A percentile compares a stretch with the other conserved stretches of the same genome.
Evolutionary conservation across 1,140 invertebrate species (phyloP).

Genomic region (Liolophura sinensis): DNA sequence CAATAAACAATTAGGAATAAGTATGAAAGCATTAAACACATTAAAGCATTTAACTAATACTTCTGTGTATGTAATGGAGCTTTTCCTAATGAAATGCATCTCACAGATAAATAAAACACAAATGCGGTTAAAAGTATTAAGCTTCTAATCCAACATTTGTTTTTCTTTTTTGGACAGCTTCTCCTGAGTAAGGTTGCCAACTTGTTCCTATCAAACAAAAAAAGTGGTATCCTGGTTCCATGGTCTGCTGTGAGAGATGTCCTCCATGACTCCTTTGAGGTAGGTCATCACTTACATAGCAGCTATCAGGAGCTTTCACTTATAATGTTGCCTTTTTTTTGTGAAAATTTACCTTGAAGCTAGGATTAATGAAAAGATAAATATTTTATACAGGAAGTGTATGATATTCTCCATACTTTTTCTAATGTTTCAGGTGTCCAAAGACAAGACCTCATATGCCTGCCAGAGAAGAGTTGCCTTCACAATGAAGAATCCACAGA

Average conservation of each 20-base stretch:
- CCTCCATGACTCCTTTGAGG: constrained; percentile 58
- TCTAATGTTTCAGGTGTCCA: constrained; percentile 51
- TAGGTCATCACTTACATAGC: neutral
- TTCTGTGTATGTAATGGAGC: too few species aligned
- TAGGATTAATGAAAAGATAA: neutral
- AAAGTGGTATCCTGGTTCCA: constrained; percentile 59
- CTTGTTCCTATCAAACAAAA: constrained; percentile 66
- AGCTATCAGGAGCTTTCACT: neutral
- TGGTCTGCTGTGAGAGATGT: constrained; percentile 67
- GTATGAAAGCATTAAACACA: neutral
- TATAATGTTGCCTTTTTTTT: neutral
- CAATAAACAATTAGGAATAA: too few species aligned
- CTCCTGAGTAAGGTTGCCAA: constrained; percentile 71
- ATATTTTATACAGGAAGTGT: neutral
- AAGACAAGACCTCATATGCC: constrained; percentile 73
- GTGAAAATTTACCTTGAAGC: neutral
- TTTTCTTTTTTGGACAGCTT: constrained; percentile 49
- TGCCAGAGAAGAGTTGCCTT: constrained; percentile 70
- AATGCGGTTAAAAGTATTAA: constrained; percentile 1
- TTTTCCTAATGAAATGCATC: neutral
- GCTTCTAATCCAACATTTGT: neutral
- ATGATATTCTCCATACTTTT: neutral
- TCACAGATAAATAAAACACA: neutral
- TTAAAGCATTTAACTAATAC: too few species aligned
- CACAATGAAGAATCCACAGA: constrained; percentile 67